Evolutionary conservation across 2,113 vertebrate species (phyloP), one percentile per base, ranked within the genome.

Genomic region (Archocentrus centrarchus): DNA sequence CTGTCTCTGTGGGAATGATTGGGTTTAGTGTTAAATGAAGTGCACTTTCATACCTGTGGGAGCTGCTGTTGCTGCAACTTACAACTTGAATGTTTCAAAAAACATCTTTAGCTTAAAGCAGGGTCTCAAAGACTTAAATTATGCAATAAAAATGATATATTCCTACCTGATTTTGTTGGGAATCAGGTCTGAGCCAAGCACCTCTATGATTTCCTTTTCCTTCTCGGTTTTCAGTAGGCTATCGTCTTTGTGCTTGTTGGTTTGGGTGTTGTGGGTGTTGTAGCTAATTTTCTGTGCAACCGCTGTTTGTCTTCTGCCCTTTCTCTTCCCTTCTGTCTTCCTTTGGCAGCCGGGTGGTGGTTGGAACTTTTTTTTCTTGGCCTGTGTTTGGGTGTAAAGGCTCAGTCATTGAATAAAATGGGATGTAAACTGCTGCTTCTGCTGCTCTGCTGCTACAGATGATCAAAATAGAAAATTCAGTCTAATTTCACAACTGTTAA

Each of bases 191-290:
- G n/a, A 62, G 30, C 79, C 62, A 11, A 60, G 60, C 66, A 82
- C 15, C 44, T 61, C n/a, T 85, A 41, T 87, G 68, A 87, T 92
- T 91, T 77, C 37, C 62, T 83, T 66, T 86, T 73, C 66, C 66
- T 82, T 47, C 76, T 66, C 85, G 70, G 60, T 80, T 86, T 80
- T 75, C 76, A 78, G 58, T 76, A 82, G 60, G 79, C 85, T 90
- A 76, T 76, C 53, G 55, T 83, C 53, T 84, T 58, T 2, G 11
- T 92, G 87, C 87, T 91, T 86, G 83, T 87, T 89, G 88, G 87
- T 92, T 79, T 81, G 63, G 81, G 77, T 89, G 47, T 66, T 14
- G 24, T 73, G 82, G 84, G 70, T 86, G 59, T 88, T 63, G 78
- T 39, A 70, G 83, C 89, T 76, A 32, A 77, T 39, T 90, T 61